Evolutionary conservation across 2,113 vertebrate genomes (phyloP).

Genomic region (Myiozetetes cayanensis): DNA sequence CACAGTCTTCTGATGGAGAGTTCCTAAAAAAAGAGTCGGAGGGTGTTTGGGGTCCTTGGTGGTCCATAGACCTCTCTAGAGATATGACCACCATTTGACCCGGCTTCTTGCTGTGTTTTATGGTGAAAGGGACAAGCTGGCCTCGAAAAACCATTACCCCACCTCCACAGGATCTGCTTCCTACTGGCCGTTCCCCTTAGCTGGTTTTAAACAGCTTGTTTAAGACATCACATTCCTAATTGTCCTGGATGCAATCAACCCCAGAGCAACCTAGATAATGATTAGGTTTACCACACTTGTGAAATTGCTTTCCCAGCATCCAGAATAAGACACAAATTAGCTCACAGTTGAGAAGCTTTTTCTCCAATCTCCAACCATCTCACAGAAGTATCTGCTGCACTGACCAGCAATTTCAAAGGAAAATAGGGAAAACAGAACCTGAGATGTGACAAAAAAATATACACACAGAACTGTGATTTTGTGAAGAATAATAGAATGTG

Average conservation of each 20-base stretch:
- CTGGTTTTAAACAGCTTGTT: background rate
- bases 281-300: background rate
- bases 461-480: background rate
- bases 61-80: background rate
- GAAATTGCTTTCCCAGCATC: background rate
- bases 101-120: background rate
- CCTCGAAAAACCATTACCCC: background rate
- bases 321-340: background rate
- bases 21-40: background rate
- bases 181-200: background rate
- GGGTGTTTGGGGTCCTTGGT: background rate
- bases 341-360: background rate
- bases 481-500: background rate
- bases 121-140: background rate
- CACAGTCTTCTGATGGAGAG: background rate
- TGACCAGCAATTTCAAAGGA: background rate
- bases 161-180: background rate
- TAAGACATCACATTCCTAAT: background rate
- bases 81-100: rapidly evolving
- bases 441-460: background rate
- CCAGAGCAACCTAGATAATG: background rate
- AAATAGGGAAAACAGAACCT: background rate
- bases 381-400: background rate
- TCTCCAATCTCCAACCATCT: background rate
- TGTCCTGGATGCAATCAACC: background rate